Conservation (phyloP, 2,797 vertebrate genomes). For the Eulemur rubriventer region DNA sequence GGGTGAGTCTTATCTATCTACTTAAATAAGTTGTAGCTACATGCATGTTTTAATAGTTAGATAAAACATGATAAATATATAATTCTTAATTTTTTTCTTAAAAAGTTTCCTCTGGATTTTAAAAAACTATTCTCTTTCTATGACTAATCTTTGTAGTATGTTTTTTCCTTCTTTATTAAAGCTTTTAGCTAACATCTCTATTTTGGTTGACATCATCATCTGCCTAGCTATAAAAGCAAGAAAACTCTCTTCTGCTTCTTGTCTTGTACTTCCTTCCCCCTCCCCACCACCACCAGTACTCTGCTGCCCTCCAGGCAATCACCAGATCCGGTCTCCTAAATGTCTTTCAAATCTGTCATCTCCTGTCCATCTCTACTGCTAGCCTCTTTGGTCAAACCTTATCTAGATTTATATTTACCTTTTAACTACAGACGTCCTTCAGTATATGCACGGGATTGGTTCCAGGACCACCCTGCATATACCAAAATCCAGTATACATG, state of each 20-base stretch:
- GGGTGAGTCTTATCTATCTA: conserved; percentile 85
- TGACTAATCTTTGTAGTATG: neutral
- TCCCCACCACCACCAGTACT: neutral
- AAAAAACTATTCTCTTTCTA: neutral
- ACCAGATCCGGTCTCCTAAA: neutral
- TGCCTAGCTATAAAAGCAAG: neutral
- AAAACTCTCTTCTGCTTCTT: neutral
- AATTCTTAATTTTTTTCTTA: neutral
- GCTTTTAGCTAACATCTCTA: neutral
- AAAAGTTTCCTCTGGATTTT: conserved; percentile 9
- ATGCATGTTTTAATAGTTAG: neutral
- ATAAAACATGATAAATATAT: neutral
- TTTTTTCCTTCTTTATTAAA: conserved; percentile 17
- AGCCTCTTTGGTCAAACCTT: neutral
- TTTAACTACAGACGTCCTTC: neutral
- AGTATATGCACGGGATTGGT: neutral
- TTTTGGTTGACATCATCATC: neutral
- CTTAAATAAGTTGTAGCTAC: neutral
- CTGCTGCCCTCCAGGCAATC: neutral
- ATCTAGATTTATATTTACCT: neutral
- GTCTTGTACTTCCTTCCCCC: neutral
- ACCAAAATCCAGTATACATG: neutral
- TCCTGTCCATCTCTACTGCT: neutral
- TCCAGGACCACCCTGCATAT: neutral
- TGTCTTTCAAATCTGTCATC: neutral